Conservation (phyloP, 2,888 invertebrate species). For the Hydrotaea diabolus region DNA sequence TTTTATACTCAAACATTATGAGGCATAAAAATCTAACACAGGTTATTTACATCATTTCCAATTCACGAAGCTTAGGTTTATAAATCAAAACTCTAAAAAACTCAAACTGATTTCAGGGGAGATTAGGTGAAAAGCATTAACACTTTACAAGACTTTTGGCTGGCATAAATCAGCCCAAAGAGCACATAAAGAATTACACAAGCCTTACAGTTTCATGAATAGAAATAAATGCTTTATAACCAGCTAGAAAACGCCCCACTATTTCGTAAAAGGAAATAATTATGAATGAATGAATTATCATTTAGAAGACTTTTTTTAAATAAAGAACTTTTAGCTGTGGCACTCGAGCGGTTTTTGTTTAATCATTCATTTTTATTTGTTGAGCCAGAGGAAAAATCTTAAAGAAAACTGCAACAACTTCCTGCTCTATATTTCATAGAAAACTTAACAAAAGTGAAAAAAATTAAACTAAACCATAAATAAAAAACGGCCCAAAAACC, state of each 20-base stretch:
- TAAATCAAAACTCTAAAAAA: background rate
- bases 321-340: background rate
- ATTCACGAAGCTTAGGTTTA: background rate
- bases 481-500: background rate
- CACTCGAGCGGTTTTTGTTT: background rate
- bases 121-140: too few relatives aligned
- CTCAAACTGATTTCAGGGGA: too few relatives aligned
- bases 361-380: background rate
- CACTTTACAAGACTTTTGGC: background rate
- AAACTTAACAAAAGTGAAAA: slow-evolving; percentile 25
- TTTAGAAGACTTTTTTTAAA: too few relatives aligned
- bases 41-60: too few relatives aligned
- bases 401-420: slow-evolving; percentile 10
- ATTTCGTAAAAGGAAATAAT: background rate
- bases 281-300: too few relatives aligned
- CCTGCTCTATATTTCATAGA: slow-evolving; percentile 12
- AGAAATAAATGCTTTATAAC: background rate
- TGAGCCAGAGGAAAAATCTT: background rate
- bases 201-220: background rate
- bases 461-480: too few relatives aligned
- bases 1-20: too few relatives aligned
- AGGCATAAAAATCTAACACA: too few relatives aligned
- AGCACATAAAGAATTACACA: background rate
- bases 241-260: background rate
- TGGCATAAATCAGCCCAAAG: background rate